Percentiles rank a stretch among this genome's conserved stretches.
Evolutionary conservation across 2,797 vertebrate species (phyloP).

Genomic region (Coregonus sp.): DNA sequence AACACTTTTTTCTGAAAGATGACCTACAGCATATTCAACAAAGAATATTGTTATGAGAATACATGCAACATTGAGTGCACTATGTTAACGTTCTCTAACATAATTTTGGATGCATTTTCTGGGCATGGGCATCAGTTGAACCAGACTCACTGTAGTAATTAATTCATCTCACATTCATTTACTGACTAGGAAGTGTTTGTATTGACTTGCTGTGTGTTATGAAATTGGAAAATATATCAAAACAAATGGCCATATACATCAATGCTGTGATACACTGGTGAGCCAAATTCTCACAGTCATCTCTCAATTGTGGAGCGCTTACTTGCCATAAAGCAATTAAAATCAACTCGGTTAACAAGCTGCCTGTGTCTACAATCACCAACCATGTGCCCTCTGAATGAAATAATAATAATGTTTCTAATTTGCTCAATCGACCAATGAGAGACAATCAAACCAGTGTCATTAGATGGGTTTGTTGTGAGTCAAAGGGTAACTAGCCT

Average conservation of each 20-base stretch:
- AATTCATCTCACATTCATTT: background rate
- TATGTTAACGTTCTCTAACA: too few species aligned
- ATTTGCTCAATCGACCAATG: background rate
- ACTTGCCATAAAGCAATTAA: slow-evolving; percentile 7
- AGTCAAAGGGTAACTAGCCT: too few species aligned
- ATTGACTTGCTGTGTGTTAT: slow-evolving; percentile 3
- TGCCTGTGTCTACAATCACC: slow-evolving; percentile 8
- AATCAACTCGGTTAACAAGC: slow-evolving; percentile 4
- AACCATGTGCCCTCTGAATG: background rate
- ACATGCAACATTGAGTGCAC: too few species aligned
- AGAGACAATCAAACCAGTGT: background rate
- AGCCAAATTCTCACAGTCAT: background rate
- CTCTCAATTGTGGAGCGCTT: background rate
- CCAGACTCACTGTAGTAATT: background rate
- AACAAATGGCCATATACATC: background rate
- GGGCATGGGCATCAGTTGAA: background rate
- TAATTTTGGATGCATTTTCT: too few species aligned
- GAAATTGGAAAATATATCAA: background rate
- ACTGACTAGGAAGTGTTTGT: background rate
- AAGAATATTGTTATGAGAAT: background rate
- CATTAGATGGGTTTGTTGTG: background rate
- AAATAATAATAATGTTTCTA: background rate
- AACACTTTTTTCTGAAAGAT: slow-evolving; percentile 61
- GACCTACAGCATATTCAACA: background rate
- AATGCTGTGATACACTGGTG: background rate